phyloP scores from a whole-genome alignment of 1,140 invertebrate genomes.

The Pentalonia nigronervosa region DNA sequence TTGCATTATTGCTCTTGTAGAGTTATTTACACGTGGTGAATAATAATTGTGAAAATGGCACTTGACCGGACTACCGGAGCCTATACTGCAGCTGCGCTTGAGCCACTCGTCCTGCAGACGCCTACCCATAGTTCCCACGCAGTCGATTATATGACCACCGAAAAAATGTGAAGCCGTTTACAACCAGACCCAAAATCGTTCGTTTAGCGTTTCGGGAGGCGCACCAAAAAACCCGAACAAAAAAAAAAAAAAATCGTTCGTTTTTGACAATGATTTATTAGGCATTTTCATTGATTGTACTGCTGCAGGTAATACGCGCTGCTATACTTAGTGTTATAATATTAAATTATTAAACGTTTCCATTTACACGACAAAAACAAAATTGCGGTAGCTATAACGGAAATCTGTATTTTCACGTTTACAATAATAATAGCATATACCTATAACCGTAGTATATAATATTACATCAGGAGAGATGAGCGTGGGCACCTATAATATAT shows the following conservation, averaged over 20 bases:
- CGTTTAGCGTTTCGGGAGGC: background rate
- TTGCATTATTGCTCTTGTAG: background rate
- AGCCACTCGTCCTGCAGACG: background rate
- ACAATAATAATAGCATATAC: background rate
- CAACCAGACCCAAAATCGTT: background rate
- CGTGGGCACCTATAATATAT: background rate
- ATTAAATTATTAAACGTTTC: background rate
- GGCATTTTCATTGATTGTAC: background rate
- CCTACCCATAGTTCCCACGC: background rate
- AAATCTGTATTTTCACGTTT: background rate
- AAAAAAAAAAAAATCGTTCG: background rate
- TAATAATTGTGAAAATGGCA: constrained; percentile 1
- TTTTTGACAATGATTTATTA: background rate
- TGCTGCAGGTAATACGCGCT: background rate
- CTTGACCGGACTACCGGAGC: background rate
- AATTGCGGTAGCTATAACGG: background rate
- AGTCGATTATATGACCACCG: background rate
- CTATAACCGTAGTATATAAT: background rate
- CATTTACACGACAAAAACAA: background rate
- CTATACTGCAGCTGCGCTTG: background rate
- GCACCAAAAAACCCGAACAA: background rate
- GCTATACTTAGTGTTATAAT: background rate
- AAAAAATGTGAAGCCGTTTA: background rate
- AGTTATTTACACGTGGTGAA: background rate
- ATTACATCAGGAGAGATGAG: background rate